These are phyloP conservation scores for Melanotaenia duboulayi DNA, from an alignment of 2,113 vertebrate species.

Conservation along the genomic window DNA sequence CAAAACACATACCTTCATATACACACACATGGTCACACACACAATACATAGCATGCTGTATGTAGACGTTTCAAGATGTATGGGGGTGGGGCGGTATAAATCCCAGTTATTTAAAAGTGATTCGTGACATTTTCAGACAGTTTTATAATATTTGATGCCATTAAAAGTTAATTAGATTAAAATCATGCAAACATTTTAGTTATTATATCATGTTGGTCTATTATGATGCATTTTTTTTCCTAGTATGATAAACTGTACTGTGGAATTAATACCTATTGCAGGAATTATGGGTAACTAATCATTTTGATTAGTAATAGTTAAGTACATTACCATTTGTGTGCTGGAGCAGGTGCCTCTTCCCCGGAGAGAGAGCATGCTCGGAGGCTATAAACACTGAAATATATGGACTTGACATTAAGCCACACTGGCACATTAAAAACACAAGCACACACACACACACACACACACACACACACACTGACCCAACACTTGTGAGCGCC, in stretches of 20 bases:
- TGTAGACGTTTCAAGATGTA: too few relatives aligned
- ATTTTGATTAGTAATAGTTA: slow-evolving; percentile 18
- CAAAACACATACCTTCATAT: slow-evolving; percentile 2
- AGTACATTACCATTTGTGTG: slow-evolving; percentile 18
- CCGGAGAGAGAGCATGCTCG: slow-evolving; percentile 34
- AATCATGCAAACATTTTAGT: slow-evolving; percentile 25
- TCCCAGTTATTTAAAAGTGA: slow-evolving; percentile 7
- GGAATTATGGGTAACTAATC: not conserved
- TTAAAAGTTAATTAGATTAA: slow-evolving; percentile 10
- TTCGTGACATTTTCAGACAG: slow-evolving; percentile 31
- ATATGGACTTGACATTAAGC: slow-evolving; percentile 54
- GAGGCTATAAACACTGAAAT: slow-evolving; percentile 52
- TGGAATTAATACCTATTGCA: not conserved
- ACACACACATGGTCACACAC: slow-evolving; percentile 17
- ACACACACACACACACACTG: slow-evolving; percentile 24
- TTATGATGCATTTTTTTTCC: slow-evolving; percentile 16
- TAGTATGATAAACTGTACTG: slow-evolving; percentile 25
- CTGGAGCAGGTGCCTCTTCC: slow-evolving; percentile 46
- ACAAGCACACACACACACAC: slow-evolving; percentile 10
- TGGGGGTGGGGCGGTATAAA: not conserved
- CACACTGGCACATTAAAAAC: slow-evolving; percentile 29
- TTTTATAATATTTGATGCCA: slow-evolving; percentile 16
- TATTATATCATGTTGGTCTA: not conserved
- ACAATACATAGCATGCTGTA: slow-evolving; percentile 16
- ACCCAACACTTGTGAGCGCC: slow-evolving; percentile 49